phyloP scores from a whole-genome alignment of 1,140 invertebrate species.

The Papilio dardanus region DNA sequence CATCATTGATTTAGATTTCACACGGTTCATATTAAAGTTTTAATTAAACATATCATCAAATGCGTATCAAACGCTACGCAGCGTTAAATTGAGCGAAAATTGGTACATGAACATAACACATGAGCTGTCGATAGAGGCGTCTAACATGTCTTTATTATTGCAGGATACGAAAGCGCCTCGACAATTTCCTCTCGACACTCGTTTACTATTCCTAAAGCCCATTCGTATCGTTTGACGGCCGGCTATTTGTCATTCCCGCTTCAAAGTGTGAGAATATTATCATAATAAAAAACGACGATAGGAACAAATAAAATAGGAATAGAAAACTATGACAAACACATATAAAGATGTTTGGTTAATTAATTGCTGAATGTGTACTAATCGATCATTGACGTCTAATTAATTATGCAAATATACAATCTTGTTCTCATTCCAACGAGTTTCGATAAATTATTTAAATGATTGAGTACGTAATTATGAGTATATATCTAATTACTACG shows the following conservation, averaged over 20 bases:
- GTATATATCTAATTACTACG: not conserved
- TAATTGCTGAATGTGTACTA: not conserved
- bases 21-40: not conserved
- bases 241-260: not conserved
- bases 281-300: not conserved
- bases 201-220: not conserved
- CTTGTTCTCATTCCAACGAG: not conserved
- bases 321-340: no score
- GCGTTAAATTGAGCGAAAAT: no score
- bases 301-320: no score
- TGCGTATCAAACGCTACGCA: not conserved
- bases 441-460: not conserved
- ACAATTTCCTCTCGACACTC: constrained; percentile 9
- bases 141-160: not conserved
- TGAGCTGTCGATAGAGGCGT: not conserved
- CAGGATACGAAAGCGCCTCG: not conserved
- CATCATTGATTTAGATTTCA: not conserved
- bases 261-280: not conserved
- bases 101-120: not conserved
- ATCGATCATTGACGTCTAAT: not conserved
- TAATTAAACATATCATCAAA: not conserved
- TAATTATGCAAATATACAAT: not conserved
- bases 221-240: constrained; percentile 17
- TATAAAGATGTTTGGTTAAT: no score
- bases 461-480: not conserved